These are phyloP conservation scores for Apteryx mantelli DNA, from an alignment of 2,113 vertebrate species.

Conservation along the genomic window DNA sequence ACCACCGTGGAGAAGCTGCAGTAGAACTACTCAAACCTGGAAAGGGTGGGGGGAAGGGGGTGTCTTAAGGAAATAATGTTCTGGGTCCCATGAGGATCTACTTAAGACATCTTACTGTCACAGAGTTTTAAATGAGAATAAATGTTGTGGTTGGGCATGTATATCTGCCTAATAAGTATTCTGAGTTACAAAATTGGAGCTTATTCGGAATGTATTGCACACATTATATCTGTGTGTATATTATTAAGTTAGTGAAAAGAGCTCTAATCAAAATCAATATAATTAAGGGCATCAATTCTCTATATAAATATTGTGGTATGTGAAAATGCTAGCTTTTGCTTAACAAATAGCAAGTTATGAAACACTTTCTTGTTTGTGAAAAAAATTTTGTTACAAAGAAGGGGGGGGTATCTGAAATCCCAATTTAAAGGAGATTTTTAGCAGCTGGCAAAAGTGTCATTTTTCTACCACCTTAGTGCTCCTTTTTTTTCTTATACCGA, in stretches of 20 bases:
- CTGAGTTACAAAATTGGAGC: not conserved
- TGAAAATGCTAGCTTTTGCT: not conserved
- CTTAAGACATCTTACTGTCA: not conserved
- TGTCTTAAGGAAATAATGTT: rapidly evolving
- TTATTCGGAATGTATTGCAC: not conserved
- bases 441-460: not conserved
- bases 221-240: not conserved
- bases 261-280: not conserved
- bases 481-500: not conserved
- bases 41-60: not conserved
- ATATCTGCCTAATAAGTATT: not conserved
- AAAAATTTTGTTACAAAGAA: not conserved
- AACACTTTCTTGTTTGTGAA: not conserved
- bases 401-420: not conserved
- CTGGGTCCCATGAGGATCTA: not conserved
- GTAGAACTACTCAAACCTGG: not conserved
- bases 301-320: not conserved
- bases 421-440: slow-evolving; percentile 15
- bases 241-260: not conserved
- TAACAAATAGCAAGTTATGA: not conserved
- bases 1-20: rapidly evolving
- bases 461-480: not conserved
- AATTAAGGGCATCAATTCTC: not conserved
- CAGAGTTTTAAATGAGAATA: not conserved
- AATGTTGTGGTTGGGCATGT: not conserved